Conservation (phyloP, 2,888 invertebrate species). For the Phyllotreta cruciferae region DNA sequence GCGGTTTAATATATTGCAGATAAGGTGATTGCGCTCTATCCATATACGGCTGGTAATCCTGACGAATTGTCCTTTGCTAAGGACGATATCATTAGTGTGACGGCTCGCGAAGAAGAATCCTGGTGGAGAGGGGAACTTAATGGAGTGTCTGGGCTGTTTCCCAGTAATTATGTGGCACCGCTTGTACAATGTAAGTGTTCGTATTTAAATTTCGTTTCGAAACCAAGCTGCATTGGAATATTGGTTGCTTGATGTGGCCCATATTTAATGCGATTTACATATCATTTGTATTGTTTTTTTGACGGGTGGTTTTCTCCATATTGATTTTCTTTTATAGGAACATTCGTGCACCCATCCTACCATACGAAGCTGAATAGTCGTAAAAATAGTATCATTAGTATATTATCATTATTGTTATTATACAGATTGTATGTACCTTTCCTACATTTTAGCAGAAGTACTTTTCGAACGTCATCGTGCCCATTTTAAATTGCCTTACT, state of each 20-base stretch:
- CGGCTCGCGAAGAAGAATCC: constrained; percentile 91
- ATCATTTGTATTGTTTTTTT: constrained; percentile 19
- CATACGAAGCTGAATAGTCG: constrained; percentile 56
- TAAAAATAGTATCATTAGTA: constrained; percentile 47
- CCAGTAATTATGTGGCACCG: constrained; percentile 92
- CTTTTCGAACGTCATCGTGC: constrained; percentile 23
- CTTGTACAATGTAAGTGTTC: constrained; percentile 67
- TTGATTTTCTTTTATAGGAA: constrained; percentile 54
- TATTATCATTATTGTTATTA: constrained; percentile 34
- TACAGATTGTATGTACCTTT: constrained; percentile 45
- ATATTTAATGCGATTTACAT: constrained; percentile 26
- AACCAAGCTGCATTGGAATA: neutral
- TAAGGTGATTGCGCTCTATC: constrained; percentile 91
- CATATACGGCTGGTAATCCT: constrained; percentile 92
- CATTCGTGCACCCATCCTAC: constrained; percentile 60
- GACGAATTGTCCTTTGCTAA: constrained; percentile 94
- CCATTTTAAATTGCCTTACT: constrained; percentile 36
- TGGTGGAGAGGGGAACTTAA: constrained; percentile 98
- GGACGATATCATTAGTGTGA: constrained; percentile 87
- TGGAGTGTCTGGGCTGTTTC: constrained; percentile 89
- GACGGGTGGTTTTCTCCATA: constrained; percentile 15
- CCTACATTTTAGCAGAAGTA: constrained; percentile 16
- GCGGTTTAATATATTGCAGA: constrained; percentile 61
- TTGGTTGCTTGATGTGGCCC: too few species aligned
- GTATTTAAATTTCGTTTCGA: constrained; percentile 10